phyloP scores from a whole-genome alignment of 2,888 invertebrate genomes.

The Ectemnius continuus region DNA sequence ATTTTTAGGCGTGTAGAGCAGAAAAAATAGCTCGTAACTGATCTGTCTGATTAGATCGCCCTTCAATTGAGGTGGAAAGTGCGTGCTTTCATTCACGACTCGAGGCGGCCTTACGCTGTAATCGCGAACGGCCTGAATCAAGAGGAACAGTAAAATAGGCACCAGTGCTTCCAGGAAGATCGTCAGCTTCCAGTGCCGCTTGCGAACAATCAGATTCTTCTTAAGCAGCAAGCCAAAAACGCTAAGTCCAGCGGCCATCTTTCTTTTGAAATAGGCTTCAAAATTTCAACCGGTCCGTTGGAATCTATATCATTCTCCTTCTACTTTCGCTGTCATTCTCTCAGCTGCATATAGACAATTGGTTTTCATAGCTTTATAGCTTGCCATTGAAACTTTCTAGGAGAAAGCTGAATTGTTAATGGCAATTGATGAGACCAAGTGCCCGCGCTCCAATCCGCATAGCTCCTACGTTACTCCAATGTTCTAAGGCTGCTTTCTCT shows the following conservation, averaged over 20 bases:
- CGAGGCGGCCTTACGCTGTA: slow-evolving; percentile 58
- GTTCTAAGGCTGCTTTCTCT: too few species aligned
- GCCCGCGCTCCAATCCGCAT: too few species aligned
- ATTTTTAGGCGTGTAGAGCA: slow-evolving; percentile 69
- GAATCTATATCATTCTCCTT: background rate
- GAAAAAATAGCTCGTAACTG: slow-evolving; percentile 9
- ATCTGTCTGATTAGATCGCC: slow-evolving; percentile 15
- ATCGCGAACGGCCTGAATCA: slow-evolving; percentile 67
- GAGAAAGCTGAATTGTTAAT: slow-evolving; percentile 45
- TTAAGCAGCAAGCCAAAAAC: slow-evolving; percentile 69
- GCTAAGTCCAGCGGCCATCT: slow-evolving; percentile 23
- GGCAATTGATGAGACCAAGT: slow-evolving; percentile 27
- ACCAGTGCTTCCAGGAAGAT: slow-evolving; percentile 69
- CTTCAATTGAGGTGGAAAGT: slow-evolving; percentile 52
- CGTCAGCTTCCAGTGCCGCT: slow-evolving; percentile 69
- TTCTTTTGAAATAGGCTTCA: background rate
- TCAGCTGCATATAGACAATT: too few species aligned
- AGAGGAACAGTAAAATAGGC: slow-evolving; percentile 66
- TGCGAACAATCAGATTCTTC: slow-evolving; percentile 72
- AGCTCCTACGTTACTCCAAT: too few species aligned
- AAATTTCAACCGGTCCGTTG: slow-evolving; percentile 36
- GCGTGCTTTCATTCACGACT: slow-evolving; percentile 57
- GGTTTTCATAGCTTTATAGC: background rate
- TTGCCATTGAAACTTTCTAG: slow-evolving; percentile 44
- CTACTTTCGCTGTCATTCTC: background rate